Conservation (phyloP, 2,797 vertebrate species). For the Dermochelys coriacea region DNA sequence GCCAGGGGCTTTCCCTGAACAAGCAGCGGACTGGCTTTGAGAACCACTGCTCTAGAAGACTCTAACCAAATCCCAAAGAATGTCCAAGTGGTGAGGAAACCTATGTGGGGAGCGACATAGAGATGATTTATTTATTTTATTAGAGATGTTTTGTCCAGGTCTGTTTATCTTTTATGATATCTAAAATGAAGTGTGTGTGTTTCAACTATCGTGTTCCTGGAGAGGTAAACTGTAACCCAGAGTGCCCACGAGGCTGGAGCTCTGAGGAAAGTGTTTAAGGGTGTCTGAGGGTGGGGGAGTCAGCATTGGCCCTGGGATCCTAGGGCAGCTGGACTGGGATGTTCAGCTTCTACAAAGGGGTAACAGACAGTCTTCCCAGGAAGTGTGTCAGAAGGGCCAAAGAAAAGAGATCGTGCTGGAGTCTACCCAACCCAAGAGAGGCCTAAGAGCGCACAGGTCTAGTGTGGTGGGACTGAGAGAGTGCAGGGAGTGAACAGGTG, state of each 20-base stretch:
- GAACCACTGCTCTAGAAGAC: background rate
- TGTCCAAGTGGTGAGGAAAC: background rate
- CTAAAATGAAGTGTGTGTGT: background rate
- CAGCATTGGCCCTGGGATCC: background rate
- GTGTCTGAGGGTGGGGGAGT: background rate
- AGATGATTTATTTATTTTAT: background rate
- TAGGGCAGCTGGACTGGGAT: background rate
- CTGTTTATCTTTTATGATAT: background rate
- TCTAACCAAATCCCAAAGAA: background rate
- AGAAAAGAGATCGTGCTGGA: background rate
- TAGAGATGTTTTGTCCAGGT: no score
- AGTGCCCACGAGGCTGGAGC: background rate
- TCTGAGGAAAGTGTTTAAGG: background rate
- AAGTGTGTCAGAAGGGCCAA: no score
- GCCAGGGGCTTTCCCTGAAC: no score
- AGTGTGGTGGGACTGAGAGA: no score
- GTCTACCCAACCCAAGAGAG: background rate
- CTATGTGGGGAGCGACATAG: background rate
- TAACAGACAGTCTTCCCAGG: no score
- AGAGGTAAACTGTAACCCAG: background rate
- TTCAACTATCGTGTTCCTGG: background rate
- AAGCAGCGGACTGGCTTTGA: no score
- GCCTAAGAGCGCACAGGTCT: no score
- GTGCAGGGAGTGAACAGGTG: no score
- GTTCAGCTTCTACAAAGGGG: background rate